phyloP scores from a whole-genome alignment of 2,113 vertebrate genomes.

The Montifringilla adamsi region DNA sequence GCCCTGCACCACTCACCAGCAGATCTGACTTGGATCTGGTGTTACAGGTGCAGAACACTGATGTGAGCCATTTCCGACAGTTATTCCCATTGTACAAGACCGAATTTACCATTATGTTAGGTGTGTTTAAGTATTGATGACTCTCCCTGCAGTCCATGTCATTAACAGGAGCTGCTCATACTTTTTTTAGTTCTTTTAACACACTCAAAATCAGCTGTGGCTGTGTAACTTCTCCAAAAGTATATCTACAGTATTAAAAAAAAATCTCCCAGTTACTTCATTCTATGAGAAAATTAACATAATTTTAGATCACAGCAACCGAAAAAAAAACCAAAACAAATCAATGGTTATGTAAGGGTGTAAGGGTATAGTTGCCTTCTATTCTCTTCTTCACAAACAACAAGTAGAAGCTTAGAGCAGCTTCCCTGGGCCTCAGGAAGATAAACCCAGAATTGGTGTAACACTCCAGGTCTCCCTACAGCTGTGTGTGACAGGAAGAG shows the following conservation, averaged over 20 bases:
- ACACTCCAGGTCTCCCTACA: rapidly evolving
- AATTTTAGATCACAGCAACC: not conserved
- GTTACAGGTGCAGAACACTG: not conserved
- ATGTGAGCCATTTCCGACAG: not conserved
- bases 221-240: not conserved
- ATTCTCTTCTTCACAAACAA: not conserved
- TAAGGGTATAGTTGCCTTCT: rapidly evolving
- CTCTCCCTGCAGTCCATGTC: not conserved
- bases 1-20: not conserved
- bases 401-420: not conserved
- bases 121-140: not conserved
- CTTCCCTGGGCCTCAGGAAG: not conserved
- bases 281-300: not conserved
- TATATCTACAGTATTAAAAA: not conserved
- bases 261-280: not conserved
- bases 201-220: not conserved
- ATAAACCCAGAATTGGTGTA: not conserved
- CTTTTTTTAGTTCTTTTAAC: not conserved
- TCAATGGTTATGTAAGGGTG: not conserved
- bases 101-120: not conserved
- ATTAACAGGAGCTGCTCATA: not conserved
- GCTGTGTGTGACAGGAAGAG: not conserved
- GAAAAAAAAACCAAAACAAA: not conserved
- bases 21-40: rapidly evolving
- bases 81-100: rapidly evolving